Conservation (phyloP, 92 coral and sea anemone genomes). For the Porites lobata region DNA sequence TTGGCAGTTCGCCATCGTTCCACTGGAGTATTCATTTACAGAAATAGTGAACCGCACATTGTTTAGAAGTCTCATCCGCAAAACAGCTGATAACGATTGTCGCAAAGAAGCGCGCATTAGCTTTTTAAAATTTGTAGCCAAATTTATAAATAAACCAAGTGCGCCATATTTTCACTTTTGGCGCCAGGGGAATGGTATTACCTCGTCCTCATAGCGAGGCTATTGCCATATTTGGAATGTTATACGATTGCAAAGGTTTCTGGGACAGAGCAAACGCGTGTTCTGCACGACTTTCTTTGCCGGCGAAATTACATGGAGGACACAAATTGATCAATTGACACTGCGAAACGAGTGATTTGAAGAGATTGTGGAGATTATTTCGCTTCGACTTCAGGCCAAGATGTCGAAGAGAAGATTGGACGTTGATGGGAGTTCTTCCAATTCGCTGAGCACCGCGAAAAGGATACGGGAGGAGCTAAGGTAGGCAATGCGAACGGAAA, state of each 20-base stretch:
- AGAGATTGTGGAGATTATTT: background rate
- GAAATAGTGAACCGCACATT: background rate
- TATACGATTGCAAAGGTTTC: slow-evolving; percentile 2
- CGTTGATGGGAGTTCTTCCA: slow-evolving; percentile 85
- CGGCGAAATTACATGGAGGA: slow-evolving; percentile 33
- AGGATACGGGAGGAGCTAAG: slow-evolving; percentile 90
- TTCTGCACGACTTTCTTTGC: background rate
- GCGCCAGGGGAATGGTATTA: background rate
- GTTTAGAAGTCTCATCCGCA: background rate
- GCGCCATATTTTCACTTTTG: slow-evolving; percentile 26
- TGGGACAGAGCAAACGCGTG: slow-evolving; percentile 32
- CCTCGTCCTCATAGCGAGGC: slow-evolving; percentile 11
- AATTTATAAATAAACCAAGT: no score
- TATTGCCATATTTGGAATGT: background rate
- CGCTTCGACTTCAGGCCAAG: slow-evolving; percentile 5
- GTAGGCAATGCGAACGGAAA: slow-evolving; percentile 46
- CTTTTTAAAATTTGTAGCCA: no score
- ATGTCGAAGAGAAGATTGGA: slow-evolving; percentile 98
- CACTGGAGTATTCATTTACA: background rate
- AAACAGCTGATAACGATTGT: background rate
- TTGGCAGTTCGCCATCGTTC: slow-evolving; percentile 17
- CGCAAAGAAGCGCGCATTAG: background rate
- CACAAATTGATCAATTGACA: background rate
- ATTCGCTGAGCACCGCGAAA: slow-evolving; percentile 77
- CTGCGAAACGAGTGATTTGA: background rate